phyloP scores from a whole-genome alignment of 2,888 invertebrate species.

The Eupithecia subfuscata region DNA sequence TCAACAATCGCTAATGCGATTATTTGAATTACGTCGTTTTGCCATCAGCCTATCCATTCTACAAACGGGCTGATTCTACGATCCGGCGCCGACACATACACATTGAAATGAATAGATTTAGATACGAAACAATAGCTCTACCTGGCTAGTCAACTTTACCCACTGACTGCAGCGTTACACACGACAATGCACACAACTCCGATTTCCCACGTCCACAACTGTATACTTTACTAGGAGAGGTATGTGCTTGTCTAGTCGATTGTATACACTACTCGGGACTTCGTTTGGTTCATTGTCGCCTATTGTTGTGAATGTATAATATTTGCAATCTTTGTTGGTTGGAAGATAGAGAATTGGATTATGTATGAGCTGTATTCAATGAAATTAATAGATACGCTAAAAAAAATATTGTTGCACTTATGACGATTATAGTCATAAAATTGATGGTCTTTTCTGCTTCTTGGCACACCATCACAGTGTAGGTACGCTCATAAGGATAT shows the following conservation, averaged over 20 bases:
- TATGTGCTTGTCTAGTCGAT: not conserved
- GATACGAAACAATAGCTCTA: not conserved
- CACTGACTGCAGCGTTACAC: constrained; percentile 12
- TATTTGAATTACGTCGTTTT: too few relatives aligned
- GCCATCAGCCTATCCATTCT: too few relatives aligned
- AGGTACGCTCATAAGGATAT: too few relatives aligned
- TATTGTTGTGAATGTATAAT: constrained; percentile 8
- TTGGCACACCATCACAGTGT: not conserved
- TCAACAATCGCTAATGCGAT: too few relatives aligned
- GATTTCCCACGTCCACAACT: constrained; percentile 23
- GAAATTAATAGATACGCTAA: not conserved
- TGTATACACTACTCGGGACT: not conserved
- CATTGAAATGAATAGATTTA: not conserved
- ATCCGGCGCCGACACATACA: too few relatives aligned
- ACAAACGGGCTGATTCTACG: too few relatives aligned
- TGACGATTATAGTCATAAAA: not conserved
- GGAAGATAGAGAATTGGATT: not conserved
- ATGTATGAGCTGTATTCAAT: not conserved
- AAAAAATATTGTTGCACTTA: not conserved
- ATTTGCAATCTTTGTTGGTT: not conserved
- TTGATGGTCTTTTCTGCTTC: not conserved
- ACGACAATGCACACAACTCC: constrained; percentile 16
- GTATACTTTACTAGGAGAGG: not conserved
- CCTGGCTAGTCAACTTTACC: not conserved
- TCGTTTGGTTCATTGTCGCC: constrained; percentile 2